Evolutionary conservation across 92 coral and sea anemone genomes (phyloP).

Genomic region (Micromussa lordhowensis): DNA sequence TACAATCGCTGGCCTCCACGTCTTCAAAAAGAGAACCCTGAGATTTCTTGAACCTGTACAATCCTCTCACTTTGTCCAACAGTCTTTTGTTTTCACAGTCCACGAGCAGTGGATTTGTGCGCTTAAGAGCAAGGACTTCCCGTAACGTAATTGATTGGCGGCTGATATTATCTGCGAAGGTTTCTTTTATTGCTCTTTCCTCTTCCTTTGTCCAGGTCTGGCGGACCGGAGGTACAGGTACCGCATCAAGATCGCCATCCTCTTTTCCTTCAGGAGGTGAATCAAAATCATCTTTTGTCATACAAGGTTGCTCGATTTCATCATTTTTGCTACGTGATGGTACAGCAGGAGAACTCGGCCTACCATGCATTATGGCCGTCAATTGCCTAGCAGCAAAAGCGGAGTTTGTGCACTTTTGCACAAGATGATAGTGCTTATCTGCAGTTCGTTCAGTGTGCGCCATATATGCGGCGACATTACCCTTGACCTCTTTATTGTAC

Average conservation of each 20-base stretch:
- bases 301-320: too few species aligned
- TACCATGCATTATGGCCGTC: conserved; percentile 26
- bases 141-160: conserved; percentile 6
- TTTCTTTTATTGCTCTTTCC: too few species aligned
- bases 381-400: conserved; percentile 6
- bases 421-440: conserved; percentile 17
- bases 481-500: conserved; percentile 16
- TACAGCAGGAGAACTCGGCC: background rate
- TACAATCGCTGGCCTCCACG: background rate
- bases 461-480: conserved; percentile 23
- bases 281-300: too few species aligned
- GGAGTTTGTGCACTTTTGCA: conserved; percentile 19
- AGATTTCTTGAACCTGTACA: background rate
- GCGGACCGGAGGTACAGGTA: too few species aligned
- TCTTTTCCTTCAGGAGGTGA: too few species aligned
- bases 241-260: too few species aligned
- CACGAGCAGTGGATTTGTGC: background rate
- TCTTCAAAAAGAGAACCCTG: too few species aligned
- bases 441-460: conserved; percentile 16
- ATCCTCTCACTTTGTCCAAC: background rate
- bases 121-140: background rate
- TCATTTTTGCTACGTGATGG: background rate
- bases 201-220: too few species aligned
- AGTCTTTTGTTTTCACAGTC: background rate
- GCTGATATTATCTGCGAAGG: background rate